Evolutionary conservation across 2,113 vertebrate genomes (phyloP).

Genomic region (Tapirus terrestris): DNA sequence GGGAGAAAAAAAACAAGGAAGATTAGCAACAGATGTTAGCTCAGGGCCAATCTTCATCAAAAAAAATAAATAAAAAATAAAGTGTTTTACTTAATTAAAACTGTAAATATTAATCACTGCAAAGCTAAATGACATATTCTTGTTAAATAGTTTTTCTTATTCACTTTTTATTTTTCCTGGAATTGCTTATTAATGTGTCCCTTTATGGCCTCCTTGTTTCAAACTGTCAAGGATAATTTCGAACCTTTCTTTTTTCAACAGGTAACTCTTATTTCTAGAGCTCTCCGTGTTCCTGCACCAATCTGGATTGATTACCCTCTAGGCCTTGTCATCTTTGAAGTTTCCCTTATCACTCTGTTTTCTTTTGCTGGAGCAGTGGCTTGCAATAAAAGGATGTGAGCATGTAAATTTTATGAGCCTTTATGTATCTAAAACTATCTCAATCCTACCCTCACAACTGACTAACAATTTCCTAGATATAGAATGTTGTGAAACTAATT

Average conservation of each 20-base stretch:
- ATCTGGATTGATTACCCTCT: neutral
- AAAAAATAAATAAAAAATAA: too few species aligned
- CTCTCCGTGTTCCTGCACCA: neutral
- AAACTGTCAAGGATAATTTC: neutral
- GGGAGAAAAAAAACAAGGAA: too few species aligned
- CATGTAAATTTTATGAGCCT: constrained; percentile 2
- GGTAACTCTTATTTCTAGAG: neutral
- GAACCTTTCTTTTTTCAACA: neutral
- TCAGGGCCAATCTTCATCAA: too few species aligned
- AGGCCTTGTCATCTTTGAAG: neutral
- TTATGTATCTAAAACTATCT: neutral
- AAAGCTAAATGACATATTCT: neutral
- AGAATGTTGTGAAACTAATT: constrained; percentile 19
- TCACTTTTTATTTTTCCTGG: neutral
- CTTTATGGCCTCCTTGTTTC: neutral
- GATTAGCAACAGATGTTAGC: too few species aligned
- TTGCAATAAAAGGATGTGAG: neutral
- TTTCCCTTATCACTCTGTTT: neutral
- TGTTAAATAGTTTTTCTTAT: neutral
- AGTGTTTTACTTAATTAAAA: neutral
- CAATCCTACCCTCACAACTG: neutral
- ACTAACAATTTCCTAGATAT: neutral
- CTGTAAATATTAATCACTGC: neutral
- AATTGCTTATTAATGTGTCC: neutral
- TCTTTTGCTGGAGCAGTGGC: neutral